Evolutionary conservation across 2,888 invertebrate species (phyloP).

Genomic region (Meloe dianella): DNA sequence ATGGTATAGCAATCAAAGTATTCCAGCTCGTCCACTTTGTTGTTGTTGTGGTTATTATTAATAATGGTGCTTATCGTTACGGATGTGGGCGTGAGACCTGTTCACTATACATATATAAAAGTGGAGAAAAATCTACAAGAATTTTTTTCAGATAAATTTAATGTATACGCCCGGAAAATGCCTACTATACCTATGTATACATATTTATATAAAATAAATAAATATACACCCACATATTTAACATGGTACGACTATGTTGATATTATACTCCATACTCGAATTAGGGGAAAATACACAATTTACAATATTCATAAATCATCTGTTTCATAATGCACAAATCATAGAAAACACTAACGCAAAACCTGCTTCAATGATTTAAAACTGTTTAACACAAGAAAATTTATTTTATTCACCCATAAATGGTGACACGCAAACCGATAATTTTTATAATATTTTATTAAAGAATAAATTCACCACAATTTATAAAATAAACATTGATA

Average conservation of each 20-base stretch:
- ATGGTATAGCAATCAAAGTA: not conserved
- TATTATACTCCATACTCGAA: constrained; percentile 11
- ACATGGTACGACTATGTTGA: constrained; percentile 12
- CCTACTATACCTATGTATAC: no score
- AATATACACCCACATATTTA: not conserved
- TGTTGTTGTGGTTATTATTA: not conserved
- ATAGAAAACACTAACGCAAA: constrained; percentile 19
- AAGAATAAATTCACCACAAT: not conserved
- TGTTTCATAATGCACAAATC: constrained; percentile 24
- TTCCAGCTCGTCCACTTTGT: not conserved
- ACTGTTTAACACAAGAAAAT: constrained; percentile 16
- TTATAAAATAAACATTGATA: not conserved
- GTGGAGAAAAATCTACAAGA: not conserved
- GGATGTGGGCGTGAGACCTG: constrained; percentile 4
- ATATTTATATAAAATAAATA: not conserved
- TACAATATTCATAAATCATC: constrained; percentile 17
- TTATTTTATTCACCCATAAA: constrained; percentile 18
- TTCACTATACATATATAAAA: not conserved
- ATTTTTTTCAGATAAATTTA: constrained; percentile 5
- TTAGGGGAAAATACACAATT: constrained; percentile 13
- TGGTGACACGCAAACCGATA: constrained; percentile 26
- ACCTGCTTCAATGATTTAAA: constrained; percentile 24
- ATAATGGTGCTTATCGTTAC: constrained; percentile 2
- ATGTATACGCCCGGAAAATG: constrained; percentile 7
- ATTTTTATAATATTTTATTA: constrained; percentile 18